Conservation (phyloP, 1,140 invertebrate species). For the Goniozus legneri region DNA sequence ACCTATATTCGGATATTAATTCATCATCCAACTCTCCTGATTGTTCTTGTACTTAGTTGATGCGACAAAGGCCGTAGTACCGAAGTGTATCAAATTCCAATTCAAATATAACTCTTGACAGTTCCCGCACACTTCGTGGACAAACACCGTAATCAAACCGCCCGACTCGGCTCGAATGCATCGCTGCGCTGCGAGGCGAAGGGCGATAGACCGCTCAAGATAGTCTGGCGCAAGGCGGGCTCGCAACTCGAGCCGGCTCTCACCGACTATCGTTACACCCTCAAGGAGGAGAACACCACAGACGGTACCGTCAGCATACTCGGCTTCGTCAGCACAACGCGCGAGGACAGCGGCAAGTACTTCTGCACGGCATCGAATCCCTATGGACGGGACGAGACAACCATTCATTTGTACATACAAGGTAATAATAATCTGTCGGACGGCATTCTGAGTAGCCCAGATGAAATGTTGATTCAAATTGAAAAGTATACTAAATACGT, state of each 20-base stretch:
- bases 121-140: constrained; percentile 76
- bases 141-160: constrained; percentile 62
- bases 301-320: constrained; percentile 80
- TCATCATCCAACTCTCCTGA: too few relatives aligned
- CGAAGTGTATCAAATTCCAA: too few relatives aligned
- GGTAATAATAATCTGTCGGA: too few relatives aligned
- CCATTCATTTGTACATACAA: constrained; percentile 87
- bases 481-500: too few relatives aligned
- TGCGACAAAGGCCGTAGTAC: too few relatives aligned
- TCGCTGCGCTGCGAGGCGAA: constrained; percentile 81
- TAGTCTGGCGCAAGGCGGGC: constrained; percentile 67
- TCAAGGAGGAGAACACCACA: constrained; percentile 48
- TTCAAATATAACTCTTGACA: too few relatives aligned
- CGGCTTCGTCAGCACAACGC: constrained; percentile 75
- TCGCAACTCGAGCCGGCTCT: constrained; percentile 43
- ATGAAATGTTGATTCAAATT: constrained; percentile 1
- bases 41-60: too few relatives aligned
- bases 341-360: constrained; percentile 85
- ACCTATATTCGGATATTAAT: too few relatives aligned
- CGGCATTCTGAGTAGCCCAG: too few relatives aligned
- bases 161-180: constrained; percentile 66
- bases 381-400: constrained; percentile 88
- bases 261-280: constrained; percentile 49
- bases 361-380: constrained; percentile 84
- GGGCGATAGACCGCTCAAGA: constrained; percentile 84